Evolutionary conservation across 2,888 invertebrate species (phyloP), one percentile per base, ranked within the genome.

Genomic region (Pseudanteris insignis): DNA sequence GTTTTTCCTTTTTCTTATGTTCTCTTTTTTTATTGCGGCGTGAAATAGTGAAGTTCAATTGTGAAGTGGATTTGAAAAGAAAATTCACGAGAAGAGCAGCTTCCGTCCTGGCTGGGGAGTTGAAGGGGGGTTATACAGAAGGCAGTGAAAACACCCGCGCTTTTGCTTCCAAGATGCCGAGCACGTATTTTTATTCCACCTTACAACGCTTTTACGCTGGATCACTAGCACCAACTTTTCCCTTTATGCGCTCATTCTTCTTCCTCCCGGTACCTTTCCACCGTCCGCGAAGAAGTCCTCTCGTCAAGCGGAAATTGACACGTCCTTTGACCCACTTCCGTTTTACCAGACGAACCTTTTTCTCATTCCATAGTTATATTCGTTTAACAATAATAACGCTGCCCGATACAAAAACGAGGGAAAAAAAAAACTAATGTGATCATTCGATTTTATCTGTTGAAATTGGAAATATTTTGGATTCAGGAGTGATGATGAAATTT

Each of bases 161-260:
- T 29, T 24, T 25, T n/a, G 34, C 9, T 41, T 51, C 34, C 51
- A 47, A 34, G 51, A 62, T 53, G 33, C 62, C 53, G 29, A 57
- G 57, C 62, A 62, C 62, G 62, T 62, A 55, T 47, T 62, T 53
- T 47, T 53, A 53, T 51, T 63, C 57, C 37, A 53, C 57, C 50
- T 58, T 63, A 48, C 55, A 53, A 29, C 30, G 47, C 63, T 58
- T 48, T 55, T 53, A 48, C 58, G 18, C 25, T 28, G 44, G 53
- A 57, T 63, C 63, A 51, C 38, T 48, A 40, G 53, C 29, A 58
- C 48, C 29, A 53, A 60, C 63, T 57, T 58, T 53, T 46, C 53
- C n/a, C 48, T 46, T 53, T 53, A 58, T 58, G 25, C n/a, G 28
- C 30, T 32, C 47, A 24, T 51, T 43, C 24, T 15, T 48, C 44